Conservation (phyloP, 2,888 invertebrate genomes). For the Trichogramma evanescens region DNA sequence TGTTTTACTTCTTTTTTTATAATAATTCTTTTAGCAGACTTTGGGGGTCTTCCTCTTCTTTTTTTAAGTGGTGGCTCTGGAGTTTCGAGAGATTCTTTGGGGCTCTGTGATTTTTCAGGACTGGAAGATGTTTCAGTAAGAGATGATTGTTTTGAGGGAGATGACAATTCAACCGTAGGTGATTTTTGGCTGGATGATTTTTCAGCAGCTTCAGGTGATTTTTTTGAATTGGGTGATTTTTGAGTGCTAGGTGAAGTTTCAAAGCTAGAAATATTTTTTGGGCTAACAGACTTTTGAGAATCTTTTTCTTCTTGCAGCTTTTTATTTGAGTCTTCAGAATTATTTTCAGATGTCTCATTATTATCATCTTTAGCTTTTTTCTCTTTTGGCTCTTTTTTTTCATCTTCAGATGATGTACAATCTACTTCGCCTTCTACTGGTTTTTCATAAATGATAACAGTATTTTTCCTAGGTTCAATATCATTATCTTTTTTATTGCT, state of each 20-base stretch:
- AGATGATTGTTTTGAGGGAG: too few species aligned
- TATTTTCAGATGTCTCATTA: neutral
- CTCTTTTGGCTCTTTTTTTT: slow-evolving; percentile 27
- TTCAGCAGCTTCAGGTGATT: neutral
- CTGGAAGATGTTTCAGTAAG: neutral
- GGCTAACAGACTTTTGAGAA: too few species aligned
- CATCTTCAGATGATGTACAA: slow-evolving; percentile 34
- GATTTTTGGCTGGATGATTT: neutral
- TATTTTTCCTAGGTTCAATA: slow-evolving; percentile 33
- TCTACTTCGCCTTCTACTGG: slow-evolving; percentile 42
- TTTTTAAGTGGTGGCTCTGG: slow-evolving; percentile 4
- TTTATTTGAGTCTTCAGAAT: slow-evolving; percentile 20
- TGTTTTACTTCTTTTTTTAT: slow-evolving; percentile 19
- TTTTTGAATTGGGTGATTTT: neutral
- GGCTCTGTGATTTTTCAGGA: slow-evolving; percentile 2
- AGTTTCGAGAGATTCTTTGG: slow-evolving; percentile 24
- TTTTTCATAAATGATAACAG: slow-evolving; percentile 38
- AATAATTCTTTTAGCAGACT: slow-evolving; percentile 20
- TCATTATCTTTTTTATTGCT: slow-evolving; percentile 31
- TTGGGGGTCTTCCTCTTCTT: slow-evolving; percentile 25
- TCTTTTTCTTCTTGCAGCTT: too few species aligned
- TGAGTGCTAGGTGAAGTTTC: slow-evolving; percentile 21
- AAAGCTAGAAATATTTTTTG: too few species aligned
- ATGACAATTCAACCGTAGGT: too few species aligned
- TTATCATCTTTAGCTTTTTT: slow-evolving; percentile 8